Evolutionary conservation across 1,140 invertebrate species (phyloP).

Genomic region (Anastatus disparis): DNA sequence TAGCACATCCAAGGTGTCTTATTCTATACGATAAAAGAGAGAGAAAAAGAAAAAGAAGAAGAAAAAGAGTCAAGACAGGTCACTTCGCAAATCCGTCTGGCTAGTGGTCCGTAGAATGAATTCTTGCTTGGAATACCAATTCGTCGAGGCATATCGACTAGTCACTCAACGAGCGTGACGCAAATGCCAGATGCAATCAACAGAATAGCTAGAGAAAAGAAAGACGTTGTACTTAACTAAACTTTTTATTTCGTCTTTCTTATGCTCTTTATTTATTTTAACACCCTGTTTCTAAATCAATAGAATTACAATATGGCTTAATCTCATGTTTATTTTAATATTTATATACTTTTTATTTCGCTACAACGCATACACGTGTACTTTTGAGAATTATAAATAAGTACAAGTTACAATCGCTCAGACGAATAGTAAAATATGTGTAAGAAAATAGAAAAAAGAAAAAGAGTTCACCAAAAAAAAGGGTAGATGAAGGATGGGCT

Average conservation of each 20-base stretch:
- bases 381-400: too few species aligned
- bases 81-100: conserved; percentile 66
- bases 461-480: conserved; percentile 14
- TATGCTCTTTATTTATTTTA: not conserved
- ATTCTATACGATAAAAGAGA: not conserved
- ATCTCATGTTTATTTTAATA: too few species aligned
- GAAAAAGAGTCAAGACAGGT: conserved; percentile 40
- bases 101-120: conserved; percentile 46
- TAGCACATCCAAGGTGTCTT: conserved; percentile 8
- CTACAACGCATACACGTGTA: too few species aligned
- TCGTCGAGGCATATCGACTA: conserved; percentile 65
- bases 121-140: conserved; percentile 64
- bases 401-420: too few species aligned
- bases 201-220: conserved; percentile 49
- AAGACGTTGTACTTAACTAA: not conserved
- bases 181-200: conserved; percentile 68
- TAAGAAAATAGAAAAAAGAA: too few species aligned
- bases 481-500: conserved; percentile 20
- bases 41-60: conserved; percentile 8
- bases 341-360: too few species aligned
- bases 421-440: too few species aligned
- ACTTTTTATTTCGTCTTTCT: not conserved
- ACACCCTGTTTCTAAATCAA: not conserved
- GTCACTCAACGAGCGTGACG: conserved; percentile 67
- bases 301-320: conserved; percentile 58